A percentile compares a stretch with the other conserved stretches of the same genome.
These are phyloP conservation scores for Ammodramus savannarum DNA, from an alignment of 2,113 vertebrate genomes.

Conservation along the genomic window DNA sequence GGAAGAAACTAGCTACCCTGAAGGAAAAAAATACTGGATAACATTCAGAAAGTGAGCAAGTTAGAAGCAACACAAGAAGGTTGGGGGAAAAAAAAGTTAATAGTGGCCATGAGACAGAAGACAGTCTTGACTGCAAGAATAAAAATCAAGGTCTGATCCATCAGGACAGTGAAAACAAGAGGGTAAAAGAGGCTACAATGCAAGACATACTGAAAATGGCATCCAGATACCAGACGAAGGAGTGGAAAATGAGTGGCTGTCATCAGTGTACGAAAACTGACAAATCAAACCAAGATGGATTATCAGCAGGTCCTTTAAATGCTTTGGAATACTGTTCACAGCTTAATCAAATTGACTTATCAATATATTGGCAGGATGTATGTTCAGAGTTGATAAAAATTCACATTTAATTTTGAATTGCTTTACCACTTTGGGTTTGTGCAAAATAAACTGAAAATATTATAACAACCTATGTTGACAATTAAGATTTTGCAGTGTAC, in stretches of 20 bases:
- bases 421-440: not conserved
- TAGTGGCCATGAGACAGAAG: not conserved
- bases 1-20: not conserved
- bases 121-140: not conserved
- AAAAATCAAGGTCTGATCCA: not conserved
- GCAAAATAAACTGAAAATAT: not conserved
- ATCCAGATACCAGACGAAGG: not conserved
- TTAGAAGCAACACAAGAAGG: not conserved
- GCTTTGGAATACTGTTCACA: not conserved
- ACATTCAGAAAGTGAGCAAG: not conserved
- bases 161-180: not conserved
- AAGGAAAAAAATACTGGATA: not conserved
- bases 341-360: not conserved
- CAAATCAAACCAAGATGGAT: not conserved
- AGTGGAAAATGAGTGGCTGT: not conserved
- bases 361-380: not conserved
- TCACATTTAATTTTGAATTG: not conserved
- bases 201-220: not conserved
- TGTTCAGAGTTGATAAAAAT: not conserved
- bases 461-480: not conserved
- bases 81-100: not conserved
- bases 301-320: not conserved
- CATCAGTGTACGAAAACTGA: not conserved
- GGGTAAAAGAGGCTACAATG: not conserved
- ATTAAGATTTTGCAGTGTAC: not conserved